Evolutionary conservation across 2,888 invertebrate genomes (phyloP).

Genomic region (Capitulum mitella): DNA sequence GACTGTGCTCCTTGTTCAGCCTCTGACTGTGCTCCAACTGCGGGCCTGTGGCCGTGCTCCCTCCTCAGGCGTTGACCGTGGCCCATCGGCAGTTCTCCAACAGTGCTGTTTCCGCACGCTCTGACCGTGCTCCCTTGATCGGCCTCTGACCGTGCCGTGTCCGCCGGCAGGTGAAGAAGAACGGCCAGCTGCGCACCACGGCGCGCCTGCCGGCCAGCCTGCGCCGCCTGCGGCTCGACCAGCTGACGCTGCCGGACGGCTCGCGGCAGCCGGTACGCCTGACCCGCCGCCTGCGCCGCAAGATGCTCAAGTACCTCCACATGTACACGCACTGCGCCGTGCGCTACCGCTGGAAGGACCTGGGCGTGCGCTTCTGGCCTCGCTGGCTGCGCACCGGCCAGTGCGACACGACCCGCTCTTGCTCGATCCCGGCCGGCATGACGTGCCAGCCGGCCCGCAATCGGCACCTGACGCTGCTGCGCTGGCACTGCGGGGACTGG

Average conservation of each 20-base stretch:
- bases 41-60: too few species aligned
- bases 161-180: neutral
- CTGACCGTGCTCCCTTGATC: too few species aligned
- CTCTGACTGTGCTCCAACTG: too few species aligned
- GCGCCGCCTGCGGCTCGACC: conserved; percentile 41
- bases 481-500: conserved; percentile 48
- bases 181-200: conserved; percentile 29
- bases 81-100: too few species aligned
- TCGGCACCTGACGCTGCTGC: conserved; percentile 46
- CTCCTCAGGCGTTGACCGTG: too few species aligned
- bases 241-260: conserved; percentile 40
- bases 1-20: too few species aligned
- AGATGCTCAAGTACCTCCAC: conserved; percentile 50
- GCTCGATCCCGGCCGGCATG: conserved; percentile 53
- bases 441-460: conserved; percentile 46
- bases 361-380: conserved; percentile 53
- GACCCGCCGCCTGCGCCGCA: conserved; percentile 43
- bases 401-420: conserved; percentile 48
- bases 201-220: conserved; percentile 42
- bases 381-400: conserved; percentile 50
- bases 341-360: conserved; percentile 49
- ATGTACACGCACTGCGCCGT: conserved; percentile 49
- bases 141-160: too few species aligned
- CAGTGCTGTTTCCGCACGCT: too few species aligned
- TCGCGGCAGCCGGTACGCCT: conserved; percentile 42